Base-by-base conservation (phyloP, 2,888 invertebrate species). In the Criorhina ranunculi region DNA sequence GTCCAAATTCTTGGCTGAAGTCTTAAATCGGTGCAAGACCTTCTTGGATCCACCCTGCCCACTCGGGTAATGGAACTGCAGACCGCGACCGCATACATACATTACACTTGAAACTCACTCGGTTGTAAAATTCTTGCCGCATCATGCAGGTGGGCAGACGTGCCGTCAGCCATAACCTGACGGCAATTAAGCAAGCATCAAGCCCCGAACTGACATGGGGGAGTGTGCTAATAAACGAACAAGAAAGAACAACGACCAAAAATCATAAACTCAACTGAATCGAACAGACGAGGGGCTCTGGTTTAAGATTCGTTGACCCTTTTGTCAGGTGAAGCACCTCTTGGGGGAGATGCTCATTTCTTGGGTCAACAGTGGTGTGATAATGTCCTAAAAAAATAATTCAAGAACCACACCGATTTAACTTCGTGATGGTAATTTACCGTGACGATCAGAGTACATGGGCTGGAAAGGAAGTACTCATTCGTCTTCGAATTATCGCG, bases 91-190 rank as follows among this genome's bases (percentile, higher is more conserved):
- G 55, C 75, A 75, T 57, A 70, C 57, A 70, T 70, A 70, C 57
- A 70, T 70, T 80, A 81, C 80, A 75, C 81, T 55, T 40, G 60
- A 49, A 79, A 79, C 35, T 79, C 73, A 79, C 29, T 83, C 55
- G 73, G 31, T 75, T 83, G 83, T 79, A 62, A 79, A 83, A 31
- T 57, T 83, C 83, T 83, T 69, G 51, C 55, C 44, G 67, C 83
- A 75, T 67, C 79, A 60, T 69, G 49, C 55, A 60, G 64, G 76
- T 69, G 79, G 67, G 57, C 62, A 79, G 73, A 79, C 69, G 72
- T 60, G 62, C 73, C 64, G 62, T 79, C 83, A 83, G 62, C 60
- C 83, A 83, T 73, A 83, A 79, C 79, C 59, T 64, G 79, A 55
- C 17, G 79, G 79, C 83, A 79, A 83, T 79, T 83, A 83, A 75